These are phyloP conservation scores for Leptestheria dahalacensis DNA, from an alignment of 1,140 invertebrate genomes.

Conservation along the genomic window DNA sequence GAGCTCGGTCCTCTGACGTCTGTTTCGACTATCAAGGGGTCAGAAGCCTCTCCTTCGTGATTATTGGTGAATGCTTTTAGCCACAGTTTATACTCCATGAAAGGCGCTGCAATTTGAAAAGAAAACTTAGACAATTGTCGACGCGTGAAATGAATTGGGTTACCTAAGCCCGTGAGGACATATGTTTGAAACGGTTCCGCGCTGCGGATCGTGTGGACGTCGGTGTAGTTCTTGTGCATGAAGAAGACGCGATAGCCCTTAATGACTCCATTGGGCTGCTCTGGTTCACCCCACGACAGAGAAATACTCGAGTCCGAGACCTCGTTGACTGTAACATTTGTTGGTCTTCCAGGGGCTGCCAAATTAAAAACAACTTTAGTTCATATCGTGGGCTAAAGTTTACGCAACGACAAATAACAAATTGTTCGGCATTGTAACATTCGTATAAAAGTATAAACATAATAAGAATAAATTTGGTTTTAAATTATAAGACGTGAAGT, in stretches of 20 bases:
- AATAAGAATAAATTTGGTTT: no score
- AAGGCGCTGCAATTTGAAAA: constrained; percentile 44
- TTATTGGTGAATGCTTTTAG: constrained; percentile 59
- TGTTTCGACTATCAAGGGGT: constrained; percentile 51
- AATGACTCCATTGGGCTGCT: constrained; percentile 50
- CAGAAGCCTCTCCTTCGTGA: constrained; percentile 55
- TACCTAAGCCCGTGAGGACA: constrained; percentile 38
- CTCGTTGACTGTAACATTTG: constrained; percentile 56
- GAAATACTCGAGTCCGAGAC: constrained; percentile 59
- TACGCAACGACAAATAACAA: no score
- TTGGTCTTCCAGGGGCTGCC: constrained; percentile 62
- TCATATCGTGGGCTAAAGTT: no score
- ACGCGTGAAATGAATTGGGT: constrained; percentile 19
- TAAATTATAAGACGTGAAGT: no score
- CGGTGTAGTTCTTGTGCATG: constrained; percentile 47
- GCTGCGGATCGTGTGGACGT: constrained; percentile 40
- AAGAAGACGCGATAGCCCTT: constrained; percentile 53
- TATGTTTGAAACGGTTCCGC: constrained; percentile 25
- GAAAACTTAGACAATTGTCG: constrained; percentile 18
- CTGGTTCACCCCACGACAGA: constrained; percentile 60
- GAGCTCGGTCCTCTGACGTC: constrained; percentile 65
- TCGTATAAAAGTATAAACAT: no score
- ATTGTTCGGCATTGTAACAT: no score
- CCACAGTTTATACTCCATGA: constrained; percentile 70
- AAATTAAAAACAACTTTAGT: not conserved